phyloP scores from a whole-genome alignment of 2,888 invertebrate species.

The Ormyrus pomaceus region DNA sequence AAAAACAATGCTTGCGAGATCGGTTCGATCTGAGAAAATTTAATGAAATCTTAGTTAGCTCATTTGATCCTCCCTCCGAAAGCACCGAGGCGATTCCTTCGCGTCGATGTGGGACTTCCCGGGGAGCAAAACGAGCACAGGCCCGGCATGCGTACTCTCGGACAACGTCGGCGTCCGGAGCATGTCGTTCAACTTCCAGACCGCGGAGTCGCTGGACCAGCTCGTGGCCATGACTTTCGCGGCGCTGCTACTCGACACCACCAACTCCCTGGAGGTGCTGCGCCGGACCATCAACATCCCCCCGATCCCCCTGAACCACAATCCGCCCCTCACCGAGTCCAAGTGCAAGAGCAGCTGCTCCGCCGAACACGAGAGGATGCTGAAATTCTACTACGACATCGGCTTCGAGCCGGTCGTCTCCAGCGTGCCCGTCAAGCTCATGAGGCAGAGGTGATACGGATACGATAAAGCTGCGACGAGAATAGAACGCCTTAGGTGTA shows the following conservation, averaged over 20 bases:
- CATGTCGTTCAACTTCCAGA: slow-evolving; percentile 57
- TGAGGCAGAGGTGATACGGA: slow-evolving; percentile 61
- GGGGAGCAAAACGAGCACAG: background rate
- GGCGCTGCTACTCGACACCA: slow-evolving; percentile 60
- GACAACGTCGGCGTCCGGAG: slow-evolving; percentile 61
- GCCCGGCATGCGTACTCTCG: slow-evolving; percentile 39
- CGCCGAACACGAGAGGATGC: slow-evolving; percentile 12
- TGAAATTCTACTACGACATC: slow-evolving; percentile 60
- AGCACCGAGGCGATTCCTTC: too few species aligned
- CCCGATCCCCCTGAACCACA: background rate
- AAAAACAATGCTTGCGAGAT: too few species aligned
- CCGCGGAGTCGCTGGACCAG: slow-evolving; percentile 13
- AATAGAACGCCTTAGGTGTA: too few species aligned
- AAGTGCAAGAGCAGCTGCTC: background rate
- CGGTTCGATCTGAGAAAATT: too few species aligned
- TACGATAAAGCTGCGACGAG: too few species aligned
- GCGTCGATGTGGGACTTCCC: background rate
- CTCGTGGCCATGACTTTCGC: slow-evolving; percentile 61
- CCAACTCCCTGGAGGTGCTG: slow-evolving; percentile 61
- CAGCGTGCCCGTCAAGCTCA: slow-evolving; percentile 62
- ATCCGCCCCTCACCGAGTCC: background rate
- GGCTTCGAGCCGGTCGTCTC: slow-evolving; percentile 58
- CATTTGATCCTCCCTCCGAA: too few species aligned
- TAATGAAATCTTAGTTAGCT: too few species aligned
- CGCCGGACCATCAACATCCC: slow-evolving; percentile 53